phyloP scores from a whole-genome alignment of 2,113 vertebrate genomes.

The Phycodurus eques region DNA sequence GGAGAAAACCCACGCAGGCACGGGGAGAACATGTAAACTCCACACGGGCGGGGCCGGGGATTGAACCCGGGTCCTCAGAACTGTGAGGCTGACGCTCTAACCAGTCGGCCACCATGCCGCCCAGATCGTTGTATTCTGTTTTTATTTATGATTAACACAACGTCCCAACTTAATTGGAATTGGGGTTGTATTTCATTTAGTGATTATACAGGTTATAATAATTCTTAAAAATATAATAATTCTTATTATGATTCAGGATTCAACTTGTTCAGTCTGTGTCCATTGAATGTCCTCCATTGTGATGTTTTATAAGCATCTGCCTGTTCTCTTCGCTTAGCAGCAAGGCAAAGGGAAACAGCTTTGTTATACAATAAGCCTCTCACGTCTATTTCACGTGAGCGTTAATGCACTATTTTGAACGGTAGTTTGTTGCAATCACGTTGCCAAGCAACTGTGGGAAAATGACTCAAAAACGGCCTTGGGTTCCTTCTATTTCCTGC shows the following conservation, averaged over 20 bases:
- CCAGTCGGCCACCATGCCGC: too few relatives aligned
- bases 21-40: too few relatives aligned
- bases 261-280: not conserved
- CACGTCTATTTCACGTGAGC: not conserved
- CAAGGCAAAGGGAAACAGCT: not conserved
- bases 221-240: not conserved
- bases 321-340: not conserved
- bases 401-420: not conserved
- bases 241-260: too few relatives aligned
- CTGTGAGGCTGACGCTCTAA: too few relatives aligned
- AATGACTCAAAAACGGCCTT: not conserved
- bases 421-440: not conserved
- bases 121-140: too few relatives aligned
- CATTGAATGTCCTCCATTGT: not conserved
- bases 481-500: not conserved
- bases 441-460: conserved; percentile 5
- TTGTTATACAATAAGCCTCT: not conserved
- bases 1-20: too few relatives aligned
- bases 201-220: too few relatives aligned
- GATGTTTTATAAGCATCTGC: not conserved
- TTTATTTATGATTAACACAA: too few relatives aligned
- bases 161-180: too few relatives aligned
- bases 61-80: too few relatives aligned
- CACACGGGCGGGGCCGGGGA: too few relatives aligned
- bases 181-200: too few relatives aligned